Percentiles rank a stretch among this genome's conserved stretches.
phyloP scores from a whole-genome alignment of 2,113 vertebrate genomes.

The Cavia aperea region DNA sequence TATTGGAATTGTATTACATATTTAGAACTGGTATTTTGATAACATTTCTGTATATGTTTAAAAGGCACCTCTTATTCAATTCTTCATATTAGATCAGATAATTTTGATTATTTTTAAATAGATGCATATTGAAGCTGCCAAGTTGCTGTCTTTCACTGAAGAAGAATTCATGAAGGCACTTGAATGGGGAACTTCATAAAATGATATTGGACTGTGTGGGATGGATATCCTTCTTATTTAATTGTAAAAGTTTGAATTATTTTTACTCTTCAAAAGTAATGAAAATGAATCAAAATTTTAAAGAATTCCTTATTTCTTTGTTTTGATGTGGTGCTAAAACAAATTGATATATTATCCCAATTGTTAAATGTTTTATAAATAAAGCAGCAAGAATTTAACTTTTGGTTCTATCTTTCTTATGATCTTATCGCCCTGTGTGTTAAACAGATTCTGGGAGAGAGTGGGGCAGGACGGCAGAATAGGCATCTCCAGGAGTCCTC shows the following conservation, averaged over 20 bases:
- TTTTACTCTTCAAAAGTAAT: slow-evolving; percentile 34
- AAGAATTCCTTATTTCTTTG: background rate
- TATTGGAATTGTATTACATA: background rate
- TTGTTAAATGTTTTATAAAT: slow-evolving; percentile 11
- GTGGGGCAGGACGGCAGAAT: background rate
- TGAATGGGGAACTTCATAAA: slow-evolving; percentile 85
- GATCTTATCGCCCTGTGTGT: background rate
- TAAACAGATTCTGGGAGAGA: background rate
- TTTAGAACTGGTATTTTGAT: background rate
- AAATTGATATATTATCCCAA: background rate
- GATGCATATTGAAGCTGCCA: slow-evolving; percentile 97
- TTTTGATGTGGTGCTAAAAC: background rate
- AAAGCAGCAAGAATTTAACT: slow-evolving; percentile 33
- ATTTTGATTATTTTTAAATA: slow-evolving; percentile 63
- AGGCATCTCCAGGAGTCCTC: background rate
- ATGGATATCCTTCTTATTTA: background rate
- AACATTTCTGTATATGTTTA: background rate
- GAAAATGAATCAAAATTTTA: slow-evolving; percentile 15
- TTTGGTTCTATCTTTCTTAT: background rate
- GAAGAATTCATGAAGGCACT: slow-evolving; percentile 95
- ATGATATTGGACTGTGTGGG: background rate
- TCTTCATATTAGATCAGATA: background rate
- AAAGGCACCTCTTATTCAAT: background rate
- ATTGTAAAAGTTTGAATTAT: background rate
- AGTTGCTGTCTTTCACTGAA: slow-evolving; percentile 94